Conservation (phyloP, 2,888 invertebrate species). For the Spodoptera picta region DNA sequence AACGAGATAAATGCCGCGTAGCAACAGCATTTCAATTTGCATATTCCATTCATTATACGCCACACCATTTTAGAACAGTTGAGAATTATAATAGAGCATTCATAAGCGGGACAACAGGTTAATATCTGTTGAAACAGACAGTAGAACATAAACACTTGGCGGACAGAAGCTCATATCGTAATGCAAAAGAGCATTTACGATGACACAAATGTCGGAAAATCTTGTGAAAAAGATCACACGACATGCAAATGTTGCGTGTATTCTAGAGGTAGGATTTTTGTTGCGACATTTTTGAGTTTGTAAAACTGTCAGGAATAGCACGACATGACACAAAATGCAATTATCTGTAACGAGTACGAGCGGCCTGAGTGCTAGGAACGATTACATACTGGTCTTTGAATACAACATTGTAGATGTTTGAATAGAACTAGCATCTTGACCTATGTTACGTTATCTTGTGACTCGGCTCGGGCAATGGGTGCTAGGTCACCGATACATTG, state of each 20-base stretch:
- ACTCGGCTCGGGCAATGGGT: conserved; percentile 17
- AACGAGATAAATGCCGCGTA: conserved; percentile 44
- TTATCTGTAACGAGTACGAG: too few relatives aligned
- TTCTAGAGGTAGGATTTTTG: conserved; percentile 5
- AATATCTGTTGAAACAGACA: conserved; percentile 30
- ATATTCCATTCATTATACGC: conserved; percentile 39
- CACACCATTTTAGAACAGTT: conserved; percentile 26
- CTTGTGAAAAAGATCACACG: conserved; percentile 11
- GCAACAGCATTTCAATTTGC: conserved; percentile 46
- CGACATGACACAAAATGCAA: too few relatives aligned
- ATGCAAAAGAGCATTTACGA: conserved; percentile 19
- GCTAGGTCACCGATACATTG: conserved; percentile 36
- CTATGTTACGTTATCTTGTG: conserved; percentile 27
- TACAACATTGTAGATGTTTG: not conserved
- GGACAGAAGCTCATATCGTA: conserved; percentile 25
- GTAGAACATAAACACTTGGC: conserved; percentile 16
- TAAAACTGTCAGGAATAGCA: conserved; percentile 20
- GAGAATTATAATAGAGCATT: conserved; percentile 34
- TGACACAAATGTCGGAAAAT: conserved; percentile 31
- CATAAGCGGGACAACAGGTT: conserved; percentile 43
- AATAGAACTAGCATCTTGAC: conserved; percentile 37
- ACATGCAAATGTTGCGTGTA: conserved; percentile 17
- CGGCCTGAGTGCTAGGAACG: too few relatives aligned
- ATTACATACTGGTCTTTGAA: not conserved
- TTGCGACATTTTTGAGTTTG: conserved; percentile 23